Conservation (phyloP, 2,888 invertebrate species). For the Dendrolimus houi region DNA sequence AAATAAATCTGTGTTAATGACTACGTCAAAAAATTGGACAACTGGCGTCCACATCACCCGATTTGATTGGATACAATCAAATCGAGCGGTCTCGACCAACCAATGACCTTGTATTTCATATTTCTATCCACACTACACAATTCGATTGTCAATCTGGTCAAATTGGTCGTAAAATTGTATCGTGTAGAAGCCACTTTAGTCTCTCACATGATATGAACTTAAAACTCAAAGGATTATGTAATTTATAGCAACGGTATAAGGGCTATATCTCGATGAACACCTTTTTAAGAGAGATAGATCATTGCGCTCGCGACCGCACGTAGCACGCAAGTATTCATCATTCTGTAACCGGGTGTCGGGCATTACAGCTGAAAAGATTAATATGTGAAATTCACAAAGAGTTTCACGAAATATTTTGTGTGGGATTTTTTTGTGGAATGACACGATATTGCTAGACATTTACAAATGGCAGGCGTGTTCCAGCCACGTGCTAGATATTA, state of each 20-base stretch:
- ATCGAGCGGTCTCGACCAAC: not conserved
- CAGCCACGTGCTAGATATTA: constrained; percentile 10
- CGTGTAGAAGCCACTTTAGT: no score
- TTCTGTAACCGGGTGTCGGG: constrained; percentile 21
- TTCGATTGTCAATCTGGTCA: no score
- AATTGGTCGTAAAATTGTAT: no score
- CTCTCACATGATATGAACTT: no score
- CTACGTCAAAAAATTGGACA: no score
- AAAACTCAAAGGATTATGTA: no score
- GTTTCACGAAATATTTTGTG: constrained; percentile 19
- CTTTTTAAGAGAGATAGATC: constrained; percentile 11
- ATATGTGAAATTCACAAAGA: constrained; percentile 23
- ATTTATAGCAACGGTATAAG: no score
- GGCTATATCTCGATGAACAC: not conserved
- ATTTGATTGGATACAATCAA: not conserved
- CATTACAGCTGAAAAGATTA: constrained; percentile 28
- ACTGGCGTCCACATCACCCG: not conserved
- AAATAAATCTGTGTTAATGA: no score
- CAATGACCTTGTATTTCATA: no score
- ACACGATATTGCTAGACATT: constrained; percentile 19
- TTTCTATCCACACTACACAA: no score
- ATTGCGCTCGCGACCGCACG: constrained; percentile 9
- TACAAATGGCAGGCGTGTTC: constrained; percentile 16
- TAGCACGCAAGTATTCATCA: constrained; percentile 23
- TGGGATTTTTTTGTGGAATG: constrained; percentile 19